Percentiles rank a stretch among this genome's conserved stretches.
phyloP scores from a whole-genome alignment of 2,888 invertebrate genomes.

The Diplolepis rosae region DNA sequence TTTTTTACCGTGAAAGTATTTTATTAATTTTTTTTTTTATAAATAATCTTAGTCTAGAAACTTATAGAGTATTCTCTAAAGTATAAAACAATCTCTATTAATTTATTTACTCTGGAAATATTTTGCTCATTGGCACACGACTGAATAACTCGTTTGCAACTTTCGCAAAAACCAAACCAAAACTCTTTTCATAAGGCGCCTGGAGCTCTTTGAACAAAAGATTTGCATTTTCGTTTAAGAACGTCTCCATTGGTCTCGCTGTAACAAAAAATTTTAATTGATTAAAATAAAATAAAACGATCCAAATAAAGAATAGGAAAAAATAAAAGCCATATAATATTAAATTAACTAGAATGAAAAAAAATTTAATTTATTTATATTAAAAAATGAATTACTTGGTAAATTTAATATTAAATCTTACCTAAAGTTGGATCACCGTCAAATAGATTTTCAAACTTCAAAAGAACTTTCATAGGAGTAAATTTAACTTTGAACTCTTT shows the following conservation, averaged over 20 bases:
- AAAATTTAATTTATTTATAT: not conserved
- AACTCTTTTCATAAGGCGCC: constrained; percentile 80
- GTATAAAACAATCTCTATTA: too few relatives aligned
- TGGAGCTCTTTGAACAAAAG: constrained; percentile 81
- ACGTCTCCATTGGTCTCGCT: constrained; percentile 79
- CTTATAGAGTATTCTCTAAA: not conserved
- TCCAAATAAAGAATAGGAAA: not conserved
- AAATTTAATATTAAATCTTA: constrained; percentile 26
- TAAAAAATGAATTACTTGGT: not conserved
- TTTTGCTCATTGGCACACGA: constrained; percentile 80
- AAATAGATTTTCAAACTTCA: constrained; percentile 82
- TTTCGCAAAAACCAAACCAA: constrained; percentile 80
- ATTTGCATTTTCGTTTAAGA: constrained; percentile 82
- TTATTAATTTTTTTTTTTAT: not conserved
- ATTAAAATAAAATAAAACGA: not conserved
- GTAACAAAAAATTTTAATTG: constrained; percentile 40
- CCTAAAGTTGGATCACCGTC: constrained; percentile 78
- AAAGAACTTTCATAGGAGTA: constrained; percentile 77
- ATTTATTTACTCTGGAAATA: constrained; percentile 74
- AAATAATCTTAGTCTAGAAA: not conserved
- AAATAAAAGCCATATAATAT: too few relatives aligned
- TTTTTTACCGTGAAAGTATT: not conserved
- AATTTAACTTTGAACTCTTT: constrained; percentile 80
- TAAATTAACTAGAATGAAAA: too few relatives aligned
- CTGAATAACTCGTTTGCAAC: constrained; percentile 81